Percentiles rank a stretch among this genome's conserved stretches.
Conservation (phyloP, 2,113 vertebrate genomes). For the Isurus oxyrinchus region DNA sequence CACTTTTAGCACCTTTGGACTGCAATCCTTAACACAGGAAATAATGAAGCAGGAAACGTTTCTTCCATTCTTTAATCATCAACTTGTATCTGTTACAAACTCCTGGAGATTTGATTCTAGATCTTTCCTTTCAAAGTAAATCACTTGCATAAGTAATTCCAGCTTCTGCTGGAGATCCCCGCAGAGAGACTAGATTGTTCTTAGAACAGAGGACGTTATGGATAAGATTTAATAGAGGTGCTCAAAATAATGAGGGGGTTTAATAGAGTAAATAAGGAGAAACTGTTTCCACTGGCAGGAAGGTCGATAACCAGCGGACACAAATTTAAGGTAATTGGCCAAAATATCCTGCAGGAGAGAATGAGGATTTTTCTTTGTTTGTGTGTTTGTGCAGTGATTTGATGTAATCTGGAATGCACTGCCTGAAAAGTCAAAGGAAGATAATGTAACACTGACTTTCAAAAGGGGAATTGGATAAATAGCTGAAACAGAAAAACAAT, state of each 20-base stretch:
- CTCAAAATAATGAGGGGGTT: background rate
- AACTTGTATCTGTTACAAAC: background rate
- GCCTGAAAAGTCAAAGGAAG: background rate
- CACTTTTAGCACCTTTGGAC: background rate
- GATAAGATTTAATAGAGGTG: background rate
- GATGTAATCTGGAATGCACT: no score
- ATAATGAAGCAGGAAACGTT: background rate
- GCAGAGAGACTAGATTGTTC: background rate
- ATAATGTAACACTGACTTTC: background rate
- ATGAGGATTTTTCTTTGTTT: background rate
- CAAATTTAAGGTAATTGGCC: background rate
- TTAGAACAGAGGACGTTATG: background rate
- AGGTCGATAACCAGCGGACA: background rate
- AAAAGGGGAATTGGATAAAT: no score
- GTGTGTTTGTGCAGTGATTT: no score
- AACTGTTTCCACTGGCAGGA: background rate
- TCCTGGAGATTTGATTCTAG: background rate
- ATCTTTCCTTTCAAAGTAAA: background rate
- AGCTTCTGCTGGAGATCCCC: background rate
- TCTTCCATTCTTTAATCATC: background rate
- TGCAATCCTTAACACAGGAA: background rate
- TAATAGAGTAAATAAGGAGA: background rate
- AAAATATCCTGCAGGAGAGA: background rate
- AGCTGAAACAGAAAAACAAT: background rate
- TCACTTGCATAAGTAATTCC: background rate